These are phyloP conservation scores for Chesias legatella DNA, from an alignment of 2,888 invertebrate species.

Conservation along the genomic window DNA sequence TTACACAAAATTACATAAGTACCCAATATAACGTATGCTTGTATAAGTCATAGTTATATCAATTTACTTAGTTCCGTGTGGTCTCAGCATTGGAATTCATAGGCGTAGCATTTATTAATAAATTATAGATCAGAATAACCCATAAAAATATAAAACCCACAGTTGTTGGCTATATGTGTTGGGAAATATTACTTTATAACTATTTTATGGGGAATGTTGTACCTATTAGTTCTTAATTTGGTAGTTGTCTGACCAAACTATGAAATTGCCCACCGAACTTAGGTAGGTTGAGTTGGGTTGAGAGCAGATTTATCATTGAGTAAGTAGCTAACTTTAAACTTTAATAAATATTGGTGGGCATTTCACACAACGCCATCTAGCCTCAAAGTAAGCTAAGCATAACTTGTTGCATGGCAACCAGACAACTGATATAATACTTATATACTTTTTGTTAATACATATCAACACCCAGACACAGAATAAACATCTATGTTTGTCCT, in stretches of 20 bases:
- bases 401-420: too few relatives aligned
- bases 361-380: too few relatives aligned
- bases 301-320: not conserved
- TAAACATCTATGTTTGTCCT: too few relatives aligned
- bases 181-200: not conserved
- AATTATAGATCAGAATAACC: slow-evolving; percentile 2
- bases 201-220: not conserved
- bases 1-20: too few relatives aligned
- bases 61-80: slow-evolving; percentile 4
- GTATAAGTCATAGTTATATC: not conserved
- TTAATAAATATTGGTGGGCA: too few relatives aligned
- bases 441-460: too few relatives aligned
- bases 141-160: slow-evolving; percentile 1
- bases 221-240: slow-evolving; percentile 2
- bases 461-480: too few relatives aligned
- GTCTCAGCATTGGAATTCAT: slow-evolving; percentile 8
- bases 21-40: too few relatives aligned
- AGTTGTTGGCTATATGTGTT: slow-evolving; percentile 2
- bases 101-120: slow-evolving; percentile 2
- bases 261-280: not conserved
- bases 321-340: too few relatives aligned
- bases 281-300: not conserved
- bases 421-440: too few relatives aligned
- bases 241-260: slow-evolving; percentile 3
- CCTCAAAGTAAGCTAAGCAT: too few relatives aligned